Percentiles rank a stretch among this genome's conserved stretches.
Conservation (phyloP, 1,140 invertebrate genomes). For the Plodia interpunctella region DNA sequence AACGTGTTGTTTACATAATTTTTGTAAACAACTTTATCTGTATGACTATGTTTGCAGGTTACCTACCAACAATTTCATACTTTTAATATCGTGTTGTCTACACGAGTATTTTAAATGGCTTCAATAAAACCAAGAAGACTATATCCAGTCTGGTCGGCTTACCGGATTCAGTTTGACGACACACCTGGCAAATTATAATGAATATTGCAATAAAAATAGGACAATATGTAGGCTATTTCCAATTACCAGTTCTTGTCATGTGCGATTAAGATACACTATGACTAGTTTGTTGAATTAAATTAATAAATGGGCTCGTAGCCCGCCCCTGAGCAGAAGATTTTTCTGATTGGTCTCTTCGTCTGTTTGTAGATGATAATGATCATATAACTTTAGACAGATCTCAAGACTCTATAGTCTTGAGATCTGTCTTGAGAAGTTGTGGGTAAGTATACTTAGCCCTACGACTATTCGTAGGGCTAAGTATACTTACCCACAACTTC, state of each 20-base stretch:
- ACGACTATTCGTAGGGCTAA: too few relatives aligned
- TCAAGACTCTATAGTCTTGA: too few relatives aligned
- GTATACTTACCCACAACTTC: too few relatives aligned
- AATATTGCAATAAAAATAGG: slow-evolving; percentile 27
- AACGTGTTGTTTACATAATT: too few relatives aligned
- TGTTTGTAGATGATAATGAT: too few relatives aligned
- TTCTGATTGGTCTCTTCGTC: neutral
- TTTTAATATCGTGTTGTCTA: neutral
- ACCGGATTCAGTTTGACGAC: slow-evolving; percentile 18
- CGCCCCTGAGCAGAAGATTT: neutral
- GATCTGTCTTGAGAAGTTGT: too few relatives aligned
- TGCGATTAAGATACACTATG: slow-evolving; percentile 13
- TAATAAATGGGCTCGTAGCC: neutral
- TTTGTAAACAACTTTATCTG: neutral
- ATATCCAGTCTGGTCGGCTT: slow-evolving; percentile 27
- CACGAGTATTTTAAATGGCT: slow-evolving; percentile 3
- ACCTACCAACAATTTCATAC: neutral
- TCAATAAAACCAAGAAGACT: slow-evolving; percentile 11
- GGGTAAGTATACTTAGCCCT: too few relatives aligned
- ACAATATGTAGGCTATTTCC: slow-evolving; percentile 27
- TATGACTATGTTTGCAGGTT: neutral
- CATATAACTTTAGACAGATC: too few relatives aligned
- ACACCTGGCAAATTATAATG: slow-evolving; percentile 37
- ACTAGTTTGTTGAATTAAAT: slow-evolving; percentile 1
- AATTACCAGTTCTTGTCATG: slow-evolving; percentile 27